These are phyloP conservation scores for Ooceraea biroi DNA, from an alignment of 1,140 invertebrate species.

Conservation along the genomic window DNA sequence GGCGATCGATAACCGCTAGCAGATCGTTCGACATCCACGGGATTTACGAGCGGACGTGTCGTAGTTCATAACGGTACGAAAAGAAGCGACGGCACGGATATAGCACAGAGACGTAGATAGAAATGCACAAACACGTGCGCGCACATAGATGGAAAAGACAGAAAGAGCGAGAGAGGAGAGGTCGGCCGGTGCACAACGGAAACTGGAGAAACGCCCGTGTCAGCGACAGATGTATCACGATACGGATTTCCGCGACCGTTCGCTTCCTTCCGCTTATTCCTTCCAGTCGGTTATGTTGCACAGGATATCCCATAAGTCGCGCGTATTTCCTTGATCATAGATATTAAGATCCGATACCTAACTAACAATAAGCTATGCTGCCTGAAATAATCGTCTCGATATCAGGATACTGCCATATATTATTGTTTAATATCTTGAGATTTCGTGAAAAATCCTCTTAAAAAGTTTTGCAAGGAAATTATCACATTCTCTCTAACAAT, in stretches of 20 bases:
- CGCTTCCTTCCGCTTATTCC: constrained; percentile 41
- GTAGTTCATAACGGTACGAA: constrained; percentile 71
- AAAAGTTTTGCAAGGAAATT: too few species aligned
- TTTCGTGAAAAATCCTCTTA: too few species aligned
- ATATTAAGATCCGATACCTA: constrained; percentile 33
- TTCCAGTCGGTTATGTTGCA: not conserved
- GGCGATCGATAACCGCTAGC: constrained; percentile 62
- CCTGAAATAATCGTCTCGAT: not conserved
- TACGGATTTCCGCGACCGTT: constrained; percentile 54
- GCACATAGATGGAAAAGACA: constrained; percentile 38
- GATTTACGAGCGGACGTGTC: constrained; percentile 69
- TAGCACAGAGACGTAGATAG: constrained; percentile 1
- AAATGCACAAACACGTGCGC: not conserved
- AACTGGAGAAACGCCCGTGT: constrained; percentile 55
- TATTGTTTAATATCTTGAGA: too few species aligned
- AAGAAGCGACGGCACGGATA: constrained; percentile 56
- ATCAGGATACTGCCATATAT: too few species aligned
- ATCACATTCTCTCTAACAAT: too few species aligned
- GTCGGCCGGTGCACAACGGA: constrained; percentile 27
- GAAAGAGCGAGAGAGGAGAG: constrained; percentile 2
- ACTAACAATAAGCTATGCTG: not conserved
- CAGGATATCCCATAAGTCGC: constrained; percentile 8
- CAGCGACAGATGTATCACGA: constrained; percentile 70
- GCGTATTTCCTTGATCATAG: not conserved
- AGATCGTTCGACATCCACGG: constrained; percentile 63